phyloP scores from a whole-genome alignment of 2,888 invertebrate genomes.

The Mythimna albipuncta region DNA sequence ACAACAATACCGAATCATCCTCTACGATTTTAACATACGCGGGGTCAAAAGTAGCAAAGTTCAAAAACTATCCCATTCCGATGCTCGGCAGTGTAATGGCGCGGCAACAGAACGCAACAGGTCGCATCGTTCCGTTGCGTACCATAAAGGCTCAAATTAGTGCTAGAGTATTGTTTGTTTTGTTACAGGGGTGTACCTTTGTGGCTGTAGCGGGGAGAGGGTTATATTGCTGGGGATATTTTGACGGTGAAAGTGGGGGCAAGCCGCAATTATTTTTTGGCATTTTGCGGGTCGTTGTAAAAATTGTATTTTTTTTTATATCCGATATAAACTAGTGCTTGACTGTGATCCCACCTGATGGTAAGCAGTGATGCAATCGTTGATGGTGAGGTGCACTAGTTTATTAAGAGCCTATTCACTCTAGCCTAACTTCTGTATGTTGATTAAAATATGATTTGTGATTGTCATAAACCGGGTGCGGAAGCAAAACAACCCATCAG shows the following conservation, averaged over 20 bases:
- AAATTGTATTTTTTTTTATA: too few relatives aligned
- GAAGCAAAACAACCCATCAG: too few relatives aligned
- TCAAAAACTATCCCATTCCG: slow-evolving; percentile 54
- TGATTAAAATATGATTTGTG: too few relatives aligned
- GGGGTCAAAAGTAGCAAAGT: slow-evolving; percentile 54
- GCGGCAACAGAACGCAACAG: slow-evolving; percentile 62
- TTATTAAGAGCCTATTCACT: too few relatives aligned
- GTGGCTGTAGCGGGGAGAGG: slow-evolving; percentile 5
- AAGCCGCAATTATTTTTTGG: too few relatives aligned
- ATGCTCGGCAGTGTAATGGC: slow-evolving; percentile 41
- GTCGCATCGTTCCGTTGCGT: slow-evolving; percentile 43
- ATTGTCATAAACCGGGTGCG: too few relatives aligned
- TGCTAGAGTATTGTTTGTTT: slow-evolving; percentile 46
- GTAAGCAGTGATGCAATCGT: too few relatives aligned
- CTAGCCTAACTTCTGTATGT: too few relatives aligned
- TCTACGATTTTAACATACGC: slow-evolving; percentile 19
- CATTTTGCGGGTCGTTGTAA: too few relatives aligned
- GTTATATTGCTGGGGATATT: not conserved
- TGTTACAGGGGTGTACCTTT: slow-evolving; percentile 20
- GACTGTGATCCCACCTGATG: too few relatives aligned
- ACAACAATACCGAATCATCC: slow-evolving; percentile 7
- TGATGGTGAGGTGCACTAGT: too few relatives aligned
- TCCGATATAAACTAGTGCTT: too few relatives aligned
- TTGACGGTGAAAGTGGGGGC: not conserved
- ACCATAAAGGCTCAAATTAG: slow-evolving; percentile 55